Percentiles rank a stretch among this genome's conserved stretches.
These are phyloP conservation scores for Gambusia affinis DNA, from an alignment of 2,113 vertebrate genomes.

Conservation along the genomic window DNA sequence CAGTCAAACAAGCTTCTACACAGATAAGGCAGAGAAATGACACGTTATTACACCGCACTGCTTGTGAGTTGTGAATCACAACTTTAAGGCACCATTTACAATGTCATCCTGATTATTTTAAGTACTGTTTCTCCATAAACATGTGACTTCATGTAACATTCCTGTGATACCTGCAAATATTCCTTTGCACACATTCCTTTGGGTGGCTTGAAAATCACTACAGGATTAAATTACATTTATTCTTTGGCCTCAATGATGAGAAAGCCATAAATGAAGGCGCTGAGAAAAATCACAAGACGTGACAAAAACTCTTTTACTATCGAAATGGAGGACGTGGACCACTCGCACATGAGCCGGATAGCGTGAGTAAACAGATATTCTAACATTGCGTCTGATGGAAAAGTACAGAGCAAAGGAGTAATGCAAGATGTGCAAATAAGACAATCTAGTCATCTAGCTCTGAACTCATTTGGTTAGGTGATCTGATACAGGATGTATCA, in stretches of 20 bases:
- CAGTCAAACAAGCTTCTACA: constrained; percentile 45
- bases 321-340: constrained; percentile 13
- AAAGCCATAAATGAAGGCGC: not conserved
- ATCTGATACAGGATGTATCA: constrained; percentile 53
- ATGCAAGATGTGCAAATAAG: constrained; percentile 13
- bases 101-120: constrained; percentile 61
- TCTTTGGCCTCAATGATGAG: not conserved
- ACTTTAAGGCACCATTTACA: constrained; percentile 50
- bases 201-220: constrained; percentile 18
- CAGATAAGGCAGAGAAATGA: constrained; percentile 49
- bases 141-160: constrained; percentile 45
- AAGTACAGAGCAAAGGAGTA: constrained; percentile 29
- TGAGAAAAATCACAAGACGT: not conserved
- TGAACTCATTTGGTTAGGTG: constrained; percentile 58
- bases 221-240: not conserved
- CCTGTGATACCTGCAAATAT: constrained; percentile 49
- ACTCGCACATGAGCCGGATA: constrained; percentile 17
- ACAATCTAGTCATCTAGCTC: constrained; percentile 52
- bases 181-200: constrained; percentile 16
- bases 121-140: constrained; percentile 39
- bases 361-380: constrained; percentile 27
- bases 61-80: constrained; percentile 52
- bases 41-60: constrained; percentile 20
- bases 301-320: not conserved
- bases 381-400: constrained; percentile 39